Percentiles rank a stretch among this genome's conserved stretches.
Evolutionary conservation across 1,140 invertebrate genomes (phyloP).

Genomic region (Neuroterus valhalla): DNA sequence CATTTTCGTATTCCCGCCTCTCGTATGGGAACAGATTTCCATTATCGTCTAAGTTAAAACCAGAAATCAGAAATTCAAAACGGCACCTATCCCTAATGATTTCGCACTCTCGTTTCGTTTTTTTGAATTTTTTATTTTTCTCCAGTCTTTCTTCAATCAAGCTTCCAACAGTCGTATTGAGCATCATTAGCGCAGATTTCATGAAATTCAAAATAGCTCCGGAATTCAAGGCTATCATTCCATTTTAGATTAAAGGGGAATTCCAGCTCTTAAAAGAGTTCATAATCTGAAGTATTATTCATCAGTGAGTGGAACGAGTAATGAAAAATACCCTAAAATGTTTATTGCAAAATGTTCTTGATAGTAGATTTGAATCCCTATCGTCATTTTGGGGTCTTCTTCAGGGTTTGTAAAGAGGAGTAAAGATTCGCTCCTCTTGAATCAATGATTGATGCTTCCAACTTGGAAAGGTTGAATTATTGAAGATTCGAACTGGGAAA

Average conservation of each 20-base stretch:
- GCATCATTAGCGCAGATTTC: not conserved
- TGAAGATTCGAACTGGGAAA: too few species aligned
- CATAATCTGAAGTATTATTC: too few species aligned
- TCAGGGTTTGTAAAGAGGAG: not conserved
- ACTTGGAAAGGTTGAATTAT: too few species aligned
- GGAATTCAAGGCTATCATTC: too few species aligned
- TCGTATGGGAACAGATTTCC: slow-evolving; percentile 42
- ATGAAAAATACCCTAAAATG: too few species aligned
- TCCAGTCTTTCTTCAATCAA: slow-evolving; percentile 1
- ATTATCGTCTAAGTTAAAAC: slow-evolving; percentile 32
- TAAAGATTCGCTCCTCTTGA: not conserved
- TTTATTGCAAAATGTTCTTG: not conserved
- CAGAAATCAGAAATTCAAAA: slow-evolving; percentile 68
- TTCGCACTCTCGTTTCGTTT: slow-evolving; percentile 41
- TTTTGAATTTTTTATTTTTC: slow-evolving; percentile 47
- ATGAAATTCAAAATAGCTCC: too few species aligned
- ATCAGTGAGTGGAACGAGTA: too few species aligned
- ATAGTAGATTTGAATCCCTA: slow-evolving; percentile 8
- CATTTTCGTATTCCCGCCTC: slow-evolving; percentile 67
- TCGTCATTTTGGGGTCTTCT: slow-evolving; percentile 3
- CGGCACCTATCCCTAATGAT: slow-evolving; percentile 50
- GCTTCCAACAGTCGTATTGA: slow-evolving; percentile 25
- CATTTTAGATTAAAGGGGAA: too few species aligned
- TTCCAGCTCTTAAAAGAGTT: too few species aligned
- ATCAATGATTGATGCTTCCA: too few species aligned